A percentile compares a stretch with the other conserved stretches of the same genome.
Conservation (phyloP, 2,113 vertebrate species). For the Microtus ochrogaster region DNA sequence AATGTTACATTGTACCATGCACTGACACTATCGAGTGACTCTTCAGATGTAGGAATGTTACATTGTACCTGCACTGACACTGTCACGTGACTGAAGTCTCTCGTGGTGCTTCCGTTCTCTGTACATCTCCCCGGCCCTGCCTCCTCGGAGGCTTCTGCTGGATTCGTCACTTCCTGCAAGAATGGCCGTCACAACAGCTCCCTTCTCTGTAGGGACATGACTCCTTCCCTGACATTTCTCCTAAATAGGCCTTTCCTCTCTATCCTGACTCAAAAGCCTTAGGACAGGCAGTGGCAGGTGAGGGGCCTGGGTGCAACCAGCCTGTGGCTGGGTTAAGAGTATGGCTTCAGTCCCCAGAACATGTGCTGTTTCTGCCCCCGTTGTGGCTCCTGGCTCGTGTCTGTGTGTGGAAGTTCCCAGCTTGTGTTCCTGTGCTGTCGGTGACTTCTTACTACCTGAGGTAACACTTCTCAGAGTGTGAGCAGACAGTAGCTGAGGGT, state of each 20-base stretch:
- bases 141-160: not conserved
- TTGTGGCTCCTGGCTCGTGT: not conserved
- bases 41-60: not conserved
- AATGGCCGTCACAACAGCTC: not conserved
- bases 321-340: not conserved
- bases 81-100: not conserved
- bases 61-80: fast-evolving
- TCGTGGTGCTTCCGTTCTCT: not conserved
- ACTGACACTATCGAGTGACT: not conserved
- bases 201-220: not conserved
- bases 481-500: not conserved
- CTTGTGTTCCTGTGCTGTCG: not conserved
- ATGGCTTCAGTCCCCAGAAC: not conserved
- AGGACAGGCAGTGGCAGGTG: not conserved
- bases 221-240: not conserved
- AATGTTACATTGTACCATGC: fast-evolving
- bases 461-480: not conserved
- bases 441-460: not conserved
- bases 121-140: not conserved
- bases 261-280: not conserved
- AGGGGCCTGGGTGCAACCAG: too few species aligned
- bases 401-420: not conserved
- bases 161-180: not conserved
- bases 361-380: not conserved
- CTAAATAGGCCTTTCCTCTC: not conserved